These are phyloP conservation scores for Diarsia rubi DNA, from an alignment of 2,888 invertebrate genomes.

Conservation along the genomic window DNA sequence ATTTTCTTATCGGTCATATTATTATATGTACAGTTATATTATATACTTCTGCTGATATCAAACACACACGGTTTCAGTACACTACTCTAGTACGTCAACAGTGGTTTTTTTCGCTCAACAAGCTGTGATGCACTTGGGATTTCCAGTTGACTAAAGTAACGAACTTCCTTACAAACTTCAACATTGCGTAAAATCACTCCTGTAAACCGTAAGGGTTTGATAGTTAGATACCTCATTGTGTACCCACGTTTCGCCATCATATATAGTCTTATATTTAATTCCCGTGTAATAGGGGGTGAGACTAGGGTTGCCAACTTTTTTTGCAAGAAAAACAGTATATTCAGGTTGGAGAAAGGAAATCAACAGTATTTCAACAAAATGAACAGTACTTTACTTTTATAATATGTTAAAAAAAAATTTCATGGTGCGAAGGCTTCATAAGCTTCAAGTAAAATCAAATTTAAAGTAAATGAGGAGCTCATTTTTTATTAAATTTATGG, in stretches of 20 bases:
- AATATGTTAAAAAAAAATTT: too few relatives aligned
- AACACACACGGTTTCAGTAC: neutral
- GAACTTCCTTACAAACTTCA: neutral
- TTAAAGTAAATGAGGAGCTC: too few relatives aligned
- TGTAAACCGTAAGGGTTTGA: neutral
- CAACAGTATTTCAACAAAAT: too few relatives aligned
- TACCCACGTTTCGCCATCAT: neutral
- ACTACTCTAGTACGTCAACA: neutral
- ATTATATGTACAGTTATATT: neutral
- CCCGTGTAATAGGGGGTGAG: too few relatives aligned
- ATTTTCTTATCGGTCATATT: slow-evolving; percentile 21
- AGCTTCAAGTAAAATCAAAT: too few relatives aligned
- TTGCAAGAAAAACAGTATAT: too few relatives aligned
- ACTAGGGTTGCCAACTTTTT: too few relatives aligned
- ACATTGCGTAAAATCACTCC: neutral
- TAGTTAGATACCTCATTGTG: neutral
- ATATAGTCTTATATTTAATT: neutral
- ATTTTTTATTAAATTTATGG: too few relatives aligned
- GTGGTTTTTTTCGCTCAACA: neutral
- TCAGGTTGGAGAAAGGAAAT: too few relatives aligned
- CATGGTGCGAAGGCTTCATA: too few relatives aligned
- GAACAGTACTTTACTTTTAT: too few relatives aligned
- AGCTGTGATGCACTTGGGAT: neutral
- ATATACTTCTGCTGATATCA: neutral
- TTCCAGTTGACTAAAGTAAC: neutral